Base-by-base conservation (phyloP, 2,888 invertebrate genomes). In the Drosophila rellima region DNA sequence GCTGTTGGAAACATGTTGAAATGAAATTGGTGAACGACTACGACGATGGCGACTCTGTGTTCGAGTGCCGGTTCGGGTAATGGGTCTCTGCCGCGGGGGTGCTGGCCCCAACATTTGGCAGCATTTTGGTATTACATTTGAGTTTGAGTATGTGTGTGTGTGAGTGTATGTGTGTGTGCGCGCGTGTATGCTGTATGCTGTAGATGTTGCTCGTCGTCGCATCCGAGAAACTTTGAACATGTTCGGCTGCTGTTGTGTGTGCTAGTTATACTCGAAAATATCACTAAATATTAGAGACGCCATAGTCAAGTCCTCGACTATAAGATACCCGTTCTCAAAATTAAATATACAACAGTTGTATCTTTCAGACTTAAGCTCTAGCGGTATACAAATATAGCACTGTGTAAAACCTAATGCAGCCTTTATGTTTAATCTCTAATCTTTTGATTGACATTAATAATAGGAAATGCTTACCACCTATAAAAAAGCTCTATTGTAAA, bases 1-100 rank as follows among this genome's bases (percentile, higher is more conserved):
- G 71, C 80, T 78, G 88, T 62, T 89, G 71, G 80, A 78, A 88
- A 82, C 85, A 85, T 89, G 89, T 85, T 85, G 89, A 87, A 88
- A 82, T 81, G 85, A 77, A 84, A 89, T 89, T 83, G 67, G 68
- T 84, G 83, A 78, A 82, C 87, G 87, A 75, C 77, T 64, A 44
- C 71, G 45, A 52, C 56, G 70, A 31, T 64, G 61, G 66, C 68
- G 51, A 72, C 63, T 69, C 31, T 60, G 63, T 56, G 26, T 61
- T 66, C 62, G 72, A 67, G 60, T 77, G 77, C 75, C 65, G 74
- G 78, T 63, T 73, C 67, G 74, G 71, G 72, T 87, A 87, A 83
- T 82, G 78, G 84, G 71, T 65, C 74, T 80, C 57, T 74, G 62
- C 57, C 62, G 77, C 74, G 86, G 88, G 88, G 88, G 84, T 86